phyloP scores from a whole-genome alignment of 2,113 vertebrate species.

The Antigone vipio region DNA sequence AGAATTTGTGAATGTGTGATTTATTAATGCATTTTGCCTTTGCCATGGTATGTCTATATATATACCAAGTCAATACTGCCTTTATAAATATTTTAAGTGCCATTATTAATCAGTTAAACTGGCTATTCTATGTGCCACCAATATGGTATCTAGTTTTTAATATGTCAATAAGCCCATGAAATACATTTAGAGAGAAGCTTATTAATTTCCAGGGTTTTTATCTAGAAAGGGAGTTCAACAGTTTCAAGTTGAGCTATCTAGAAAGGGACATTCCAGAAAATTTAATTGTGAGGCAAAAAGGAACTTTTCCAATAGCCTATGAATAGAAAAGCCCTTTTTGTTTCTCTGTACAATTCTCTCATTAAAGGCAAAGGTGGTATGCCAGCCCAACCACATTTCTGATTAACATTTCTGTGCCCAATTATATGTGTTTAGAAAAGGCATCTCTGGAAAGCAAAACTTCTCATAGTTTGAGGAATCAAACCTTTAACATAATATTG shows the following conservation, averaged over 20 bases:
- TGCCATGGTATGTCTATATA: background rate
- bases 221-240: conserved; percentile 9
- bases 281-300: background rate
- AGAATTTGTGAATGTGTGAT: background rate
- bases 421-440: background rate
- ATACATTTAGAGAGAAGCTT: conserved; percentile 43
- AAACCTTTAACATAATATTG: background rate
- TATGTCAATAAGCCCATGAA: conserved; percentile 30
- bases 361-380: background rate
- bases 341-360: background rate
- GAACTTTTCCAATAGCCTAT: background rate
- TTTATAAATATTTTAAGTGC: conserved; percentile 61
- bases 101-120: conserved; percentile 62
- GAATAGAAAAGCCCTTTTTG: background rate
- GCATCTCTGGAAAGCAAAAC: background rate
- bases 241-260: conserved; percentile 20
- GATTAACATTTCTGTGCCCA: background rate
- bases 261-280: conserved; percentile 7
- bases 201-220: conserved; percentile 34
- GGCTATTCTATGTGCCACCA: conserved; percentile 12
- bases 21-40: conserved; percentile 43
- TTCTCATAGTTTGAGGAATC: background rate
- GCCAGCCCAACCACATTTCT: background rate
- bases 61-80: conserved; percentile 10
- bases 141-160: conserved; percentile 26